These are phyloP conservation scores for Phthorimaea operculella DNA, from an alignment of 1,140 invertebrate species.

Conservation along the genomic window DNA sequence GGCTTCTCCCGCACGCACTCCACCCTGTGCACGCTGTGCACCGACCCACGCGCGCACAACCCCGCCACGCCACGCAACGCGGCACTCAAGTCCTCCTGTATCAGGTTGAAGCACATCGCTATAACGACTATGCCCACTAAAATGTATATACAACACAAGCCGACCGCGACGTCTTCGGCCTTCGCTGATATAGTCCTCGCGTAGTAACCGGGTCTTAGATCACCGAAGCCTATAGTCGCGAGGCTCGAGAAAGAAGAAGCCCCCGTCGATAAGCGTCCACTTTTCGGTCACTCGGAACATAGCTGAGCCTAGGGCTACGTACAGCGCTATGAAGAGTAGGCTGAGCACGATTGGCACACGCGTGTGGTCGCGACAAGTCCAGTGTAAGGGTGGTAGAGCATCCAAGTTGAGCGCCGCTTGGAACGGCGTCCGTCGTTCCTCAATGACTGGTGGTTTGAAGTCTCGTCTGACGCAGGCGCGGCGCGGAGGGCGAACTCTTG, in stretches of 20 bases:
- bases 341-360: slow-evolving; percentile 89
- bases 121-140: slow-evolving; percentile 94
- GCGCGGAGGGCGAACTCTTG: slow-evolving; percentile 36
- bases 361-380: slow-evolving; percentile 68
- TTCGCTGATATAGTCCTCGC: slow-evolving; percentile 74
- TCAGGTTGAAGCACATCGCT: slow-evolving; percentile 96
- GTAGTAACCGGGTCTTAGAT: slow-evolving; percentile 79
- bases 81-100: slow-evolving; percentile 90
- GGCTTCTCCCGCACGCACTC: slow-evolving; percentile 58
- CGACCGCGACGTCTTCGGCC: slow-evolving; percentile 81
- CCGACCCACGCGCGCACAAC: slow-evolving; percentile 44
- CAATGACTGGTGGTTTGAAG: slow-evolving; percentile 17
- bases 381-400: slow-evolving; percentile 45
- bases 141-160: slow-evolving; percentile 88
- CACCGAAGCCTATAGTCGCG: slow-evolving; percentile 90
- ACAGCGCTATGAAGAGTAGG: slow-evolving; percentile 87
- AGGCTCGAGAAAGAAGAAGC: slow-evolving; percentile 95
- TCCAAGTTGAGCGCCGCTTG: slow-evolving; percentile 54
- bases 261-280: slow-evolving; percentile 91
- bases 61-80: slow-evolving; percentile 70
- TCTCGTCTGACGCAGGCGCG: slow-evolving; percentile 33
- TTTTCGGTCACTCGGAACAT: slow-evolving; percentile 91
- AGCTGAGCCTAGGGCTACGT: slow-evolving; percentile 91
- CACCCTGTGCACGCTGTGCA: slow-evolving; percentile 44
- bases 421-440: slow-evolving; percentile 44